Percentiles rank a stretch among this genome's conserved stretches.
These are phyloP conservation scores for Papilio polyxenes DNA, from an alignment of 1,140 invertebrate species.

Conservation along the genomic window DNA sequence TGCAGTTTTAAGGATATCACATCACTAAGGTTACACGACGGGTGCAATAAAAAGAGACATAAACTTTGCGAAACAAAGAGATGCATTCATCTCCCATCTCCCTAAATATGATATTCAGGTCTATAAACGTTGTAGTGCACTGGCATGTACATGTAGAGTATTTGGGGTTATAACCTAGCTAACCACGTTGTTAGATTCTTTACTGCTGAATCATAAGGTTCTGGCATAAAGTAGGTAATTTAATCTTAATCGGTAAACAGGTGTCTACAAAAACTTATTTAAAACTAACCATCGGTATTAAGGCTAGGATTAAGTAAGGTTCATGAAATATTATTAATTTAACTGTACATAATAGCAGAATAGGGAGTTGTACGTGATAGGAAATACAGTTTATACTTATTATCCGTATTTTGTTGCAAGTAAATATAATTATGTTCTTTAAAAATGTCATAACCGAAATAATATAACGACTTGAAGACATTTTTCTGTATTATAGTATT, in stretches of 20 bases:
- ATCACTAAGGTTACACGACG: slow-evolving; percentile 45
- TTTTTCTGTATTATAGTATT: neutral
- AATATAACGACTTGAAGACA: neutral
- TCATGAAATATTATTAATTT: neutral
- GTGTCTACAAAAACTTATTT: neutral
- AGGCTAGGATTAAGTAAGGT: neutral
- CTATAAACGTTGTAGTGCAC: slow-evolving; percentile 59
- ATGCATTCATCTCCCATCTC: slow-evolving; percentile 63
- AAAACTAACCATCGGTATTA: neutral
- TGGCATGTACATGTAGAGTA: slow-evolving; percentile 37
- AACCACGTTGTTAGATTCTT: slow-evolving; percentile 3
- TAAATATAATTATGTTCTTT: neutral
- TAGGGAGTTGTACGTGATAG: neutral
- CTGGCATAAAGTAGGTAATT: neutral
- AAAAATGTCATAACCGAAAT: neutral
- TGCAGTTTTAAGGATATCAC: slow-evolving; percentile 29
- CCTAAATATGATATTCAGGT: slow-evolving; percentile 61
- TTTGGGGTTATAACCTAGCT: slow-evolving; percentile 5
- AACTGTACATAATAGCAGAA: too few species aligned
- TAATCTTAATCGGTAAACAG: neutral
- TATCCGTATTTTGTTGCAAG: neutral
- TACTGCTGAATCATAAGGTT: neutral
- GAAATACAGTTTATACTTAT: neutral
- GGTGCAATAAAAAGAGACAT: slow-evolving; percentile 60
- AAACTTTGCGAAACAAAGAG: slow-evolving; percentile 63